phyloP scores from a whole-genome alignment of 2,113 vertebrate species.

The Raphicerus campestris region DNA sequence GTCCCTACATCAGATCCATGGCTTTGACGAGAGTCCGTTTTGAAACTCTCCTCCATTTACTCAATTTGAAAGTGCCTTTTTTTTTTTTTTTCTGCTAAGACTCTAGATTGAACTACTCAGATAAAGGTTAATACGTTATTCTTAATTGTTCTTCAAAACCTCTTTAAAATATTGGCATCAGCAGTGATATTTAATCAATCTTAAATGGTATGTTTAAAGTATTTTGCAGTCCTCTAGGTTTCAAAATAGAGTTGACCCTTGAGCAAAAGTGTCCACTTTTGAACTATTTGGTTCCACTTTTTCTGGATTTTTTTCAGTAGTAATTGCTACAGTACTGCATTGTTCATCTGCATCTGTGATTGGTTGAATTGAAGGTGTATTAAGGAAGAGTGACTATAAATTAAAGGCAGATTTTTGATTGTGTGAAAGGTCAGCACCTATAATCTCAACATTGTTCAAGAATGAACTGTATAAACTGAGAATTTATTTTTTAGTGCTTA shows the following conservation, averaged over 20 bases:
- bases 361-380: background rate
- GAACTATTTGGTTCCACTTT: background rate
- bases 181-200: background rate
- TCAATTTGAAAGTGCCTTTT: background rate
- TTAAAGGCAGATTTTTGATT: background rate
- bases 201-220: background rate
- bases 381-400: background rate
- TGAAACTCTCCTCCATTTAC: background rate
- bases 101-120: background rate
- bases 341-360: background rate
- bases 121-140: background rate
- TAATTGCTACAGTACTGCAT: background rate
- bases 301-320: background rate
- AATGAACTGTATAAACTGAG: background rate
- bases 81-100: background rate
- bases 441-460: background rate
- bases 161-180: background rate
- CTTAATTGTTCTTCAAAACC: background rate
- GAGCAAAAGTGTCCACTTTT: background rate
- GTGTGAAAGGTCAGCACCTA: background rate
- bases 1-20: background rate
- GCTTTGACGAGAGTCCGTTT: background rate
- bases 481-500: background rate
- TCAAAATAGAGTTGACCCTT: background rate
- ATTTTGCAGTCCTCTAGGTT: background rate